Base-by-base conservation (phyloP, 2,797 vertebrate genomes). In the Aulostomus chinensis region DNA sequence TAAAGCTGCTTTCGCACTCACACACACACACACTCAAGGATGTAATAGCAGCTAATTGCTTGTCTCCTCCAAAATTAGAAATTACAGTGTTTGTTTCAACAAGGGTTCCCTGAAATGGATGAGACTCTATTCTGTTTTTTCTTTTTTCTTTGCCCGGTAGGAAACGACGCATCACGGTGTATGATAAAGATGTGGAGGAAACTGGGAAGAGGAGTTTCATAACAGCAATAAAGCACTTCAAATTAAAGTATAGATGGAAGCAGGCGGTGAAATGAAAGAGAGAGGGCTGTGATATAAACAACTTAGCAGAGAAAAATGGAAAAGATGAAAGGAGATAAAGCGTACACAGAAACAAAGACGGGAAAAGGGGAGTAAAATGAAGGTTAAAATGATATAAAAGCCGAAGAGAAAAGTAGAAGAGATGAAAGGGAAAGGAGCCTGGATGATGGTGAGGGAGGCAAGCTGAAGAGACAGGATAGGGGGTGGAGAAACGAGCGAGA, bases 1-100 rank as follows among this genome's bases (percentile, higher is more conserved):
- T 79, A 85, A 28, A 37, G 39, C 55, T 81, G 62, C 70, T 54
- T 76, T 47, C 51, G 68, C 32, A n/a, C 17, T 62, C 47, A 48
- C 39, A 84, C 51, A 66, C 32, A n/a, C 17, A 64, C 47, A 48
- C 39, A 84, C 63, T 69, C 65, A 33, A 71, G 68, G 64, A 72
- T 80, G 85, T 84, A 82, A 82, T 67, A 59, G 68, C 39, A 61
- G 56, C 59, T 88, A 88, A 88, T 87, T 84, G 80, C 73, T 80
- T 72, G 78, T 88, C 74, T 76, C 72, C 63, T 75, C 68, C 42
- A 6, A 25, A 25, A 25, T 25, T 81, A 79, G 71, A 84, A 77
- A 57, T 38, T 68, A 49, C 17, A 21, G 49, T 50, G 50, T 77
- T 83, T 66, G 70, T 61, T 78, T 69, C 59, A 39, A 35, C 28